These are phyloP conservation scores for Drosophila longiperda DNA, from an alignment of 2,888 invertebrate genomes.

Conservation along the genomic window DNA sequence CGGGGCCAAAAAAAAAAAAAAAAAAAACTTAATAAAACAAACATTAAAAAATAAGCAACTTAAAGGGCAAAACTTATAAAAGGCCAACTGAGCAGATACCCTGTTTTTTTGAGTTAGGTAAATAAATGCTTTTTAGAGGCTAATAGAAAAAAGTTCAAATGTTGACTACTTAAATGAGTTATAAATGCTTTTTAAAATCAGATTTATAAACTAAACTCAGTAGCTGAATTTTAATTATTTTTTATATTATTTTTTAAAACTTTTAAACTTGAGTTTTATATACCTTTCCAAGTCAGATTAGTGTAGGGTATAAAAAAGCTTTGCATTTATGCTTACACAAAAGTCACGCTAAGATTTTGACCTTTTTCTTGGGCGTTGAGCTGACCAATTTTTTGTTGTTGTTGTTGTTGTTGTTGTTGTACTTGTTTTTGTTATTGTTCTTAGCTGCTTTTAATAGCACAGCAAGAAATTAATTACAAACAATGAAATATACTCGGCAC, in stretches of 20 bases:
- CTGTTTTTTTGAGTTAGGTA: not conserved
- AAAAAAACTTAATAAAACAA: constrained; percentile 4
- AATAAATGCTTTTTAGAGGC: not conserved
- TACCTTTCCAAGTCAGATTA: not conserved
- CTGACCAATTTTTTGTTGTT: constrained; percentile 40
- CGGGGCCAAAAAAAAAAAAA: constrained; percentile 8
- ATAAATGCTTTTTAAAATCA: not conserved
- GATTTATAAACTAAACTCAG: not conserved
- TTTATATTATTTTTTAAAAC: not conserved
- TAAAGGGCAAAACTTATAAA: not conserved
- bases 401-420: constrained; percentile 18
- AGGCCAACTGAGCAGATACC: constrained; percentile 5
- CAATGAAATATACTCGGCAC: constrained; percentile 49
- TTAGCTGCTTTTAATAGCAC: constrained; percentile 38
- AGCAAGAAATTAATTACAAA: constrained; percentile 71
- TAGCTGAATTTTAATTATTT: too few relatives aligned
- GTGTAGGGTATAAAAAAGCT: constrained; percentile 33
- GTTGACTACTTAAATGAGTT: not conserved
- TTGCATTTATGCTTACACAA: constrained; percentile 64
- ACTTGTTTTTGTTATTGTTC: constrained; percentile 19
- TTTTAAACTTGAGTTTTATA: not conserved
- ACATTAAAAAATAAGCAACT: constrained; percentile 13
- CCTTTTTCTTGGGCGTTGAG: constrained; percentile 68
- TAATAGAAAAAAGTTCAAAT: not conserved
- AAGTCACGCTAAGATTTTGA: constrained; percentile 66